Conservation (phyloP, 2,113 vertebrate genomes). For the Bubo scandiacus region DNA sequence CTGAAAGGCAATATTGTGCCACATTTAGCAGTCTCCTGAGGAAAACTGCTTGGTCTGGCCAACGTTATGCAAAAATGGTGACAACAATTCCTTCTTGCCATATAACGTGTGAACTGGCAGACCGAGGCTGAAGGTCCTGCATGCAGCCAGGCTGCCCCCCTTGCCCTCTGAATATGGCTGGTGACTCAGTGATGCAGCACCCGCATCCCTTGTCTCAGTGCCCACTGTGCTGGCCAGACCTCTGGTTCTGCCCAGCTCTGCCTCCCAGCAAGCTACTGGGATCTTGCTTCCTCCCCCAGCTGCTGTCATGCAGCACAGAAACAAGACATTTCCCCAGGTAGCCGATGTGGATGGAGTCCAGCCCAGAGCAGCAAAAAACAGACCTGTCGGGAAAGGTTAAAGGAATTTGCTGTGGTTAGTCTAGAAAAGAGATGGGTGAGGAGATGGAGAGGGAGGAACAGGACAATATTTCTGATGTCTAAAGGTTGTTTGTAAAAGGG, state of each 20-base stretch:
- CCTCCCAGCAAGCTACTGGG: neutral
- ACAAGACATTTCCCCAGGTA: neutral
- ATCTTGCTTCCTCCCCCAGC: neutral
- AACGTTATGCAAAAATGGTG: neutral
- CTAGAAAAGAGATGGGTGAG: neutral
- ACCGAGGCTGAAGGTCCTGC: neutral
- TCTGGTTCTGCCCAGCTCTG: neutral
- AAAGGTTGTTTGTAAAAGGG: neutral
- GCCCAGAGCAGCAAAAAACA: neutral
- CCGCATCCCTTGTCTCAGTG: neutral
- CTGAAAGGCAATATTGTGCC: neutral
- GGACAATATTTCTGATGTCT: neutral
- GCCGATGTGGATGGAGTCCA: neutral
- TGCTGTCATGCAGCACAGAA: neutral
- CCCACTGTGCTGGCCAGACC: neutral
- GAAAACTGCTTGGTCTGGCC: neutral
- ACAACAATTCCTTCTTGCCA: neutral
- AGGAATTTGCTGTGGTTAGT: neutral
- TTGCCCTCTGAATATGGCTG: neutral
- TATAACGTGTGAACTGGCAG: accelerated
- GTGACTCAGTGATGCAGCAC: neutral
- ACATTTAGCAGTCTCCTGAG: neutral
- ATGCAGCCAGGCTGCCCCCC: neutral
- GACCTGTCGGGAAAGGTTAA: neutral
- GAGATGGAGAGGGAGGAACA: neutral